Conservation (phyloP, 2,888 invertebrate species). For the Leucophenga maculata region DNA sequence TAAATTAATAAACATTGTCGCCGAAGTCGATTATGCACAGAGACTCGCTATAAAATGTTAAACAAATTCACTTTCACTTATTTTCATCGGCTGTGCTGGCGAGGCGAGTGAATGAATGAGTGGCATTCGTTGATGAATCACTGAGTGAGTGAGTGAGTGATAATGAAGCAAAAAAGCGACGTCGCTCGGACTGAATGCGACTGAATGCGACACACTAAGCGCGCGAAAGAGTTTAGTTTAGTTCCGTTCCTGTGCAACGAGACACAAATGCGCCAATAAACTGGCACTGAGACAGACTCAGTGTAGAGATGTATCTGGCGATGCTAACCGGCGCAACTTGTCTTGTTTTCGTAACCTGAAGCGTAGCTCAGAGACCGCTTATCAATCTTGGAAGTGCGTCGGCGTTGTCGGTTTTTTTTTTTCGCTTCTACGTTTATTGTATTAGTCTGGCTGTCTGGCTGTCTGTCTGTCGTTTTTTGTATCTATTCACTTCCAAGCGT, state of each 20-base stretch:
- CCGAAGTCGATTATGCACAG: not conserved
- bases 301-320: no score
- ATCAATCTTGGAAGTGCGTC: slow-evolving; percentile 1
- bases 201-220: no score
- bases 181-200: slow-evolving; percentile 48
- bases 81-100: slow-evolving; percentile 41
- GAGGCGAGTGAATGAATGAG: slow-evolving; percentile 37
- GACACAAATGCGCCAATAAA: no score
- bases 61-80: slow-evolving; percentile 63
- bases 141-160: no score
- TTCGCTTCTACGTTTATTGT: not conserved
- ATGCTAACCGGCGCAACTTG: no score
- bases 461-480: not conserved
- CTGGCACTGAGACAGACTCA: no score
- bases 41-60: slow-evolving; percentile 31
- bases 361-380: not conserved
- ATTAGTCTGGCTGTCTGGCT: no score
- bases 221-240: no score
- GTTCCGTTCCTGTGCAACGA: no score
- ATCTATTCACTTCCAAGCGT: not conserved
- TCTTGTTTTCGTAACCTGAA: no score
- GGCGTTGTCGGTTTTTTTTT: not conserved
- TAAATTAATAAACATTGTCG: not conserved
- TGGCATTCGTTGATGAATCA: slow-evolving; percentile 32
- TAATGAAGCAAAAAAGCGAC: not conserved